These are phyloP conservation scores for Drosophila setosimentum DNA, from an alignment of 2,888 invertebrate species.

Conservation along the genomic window DNA sequence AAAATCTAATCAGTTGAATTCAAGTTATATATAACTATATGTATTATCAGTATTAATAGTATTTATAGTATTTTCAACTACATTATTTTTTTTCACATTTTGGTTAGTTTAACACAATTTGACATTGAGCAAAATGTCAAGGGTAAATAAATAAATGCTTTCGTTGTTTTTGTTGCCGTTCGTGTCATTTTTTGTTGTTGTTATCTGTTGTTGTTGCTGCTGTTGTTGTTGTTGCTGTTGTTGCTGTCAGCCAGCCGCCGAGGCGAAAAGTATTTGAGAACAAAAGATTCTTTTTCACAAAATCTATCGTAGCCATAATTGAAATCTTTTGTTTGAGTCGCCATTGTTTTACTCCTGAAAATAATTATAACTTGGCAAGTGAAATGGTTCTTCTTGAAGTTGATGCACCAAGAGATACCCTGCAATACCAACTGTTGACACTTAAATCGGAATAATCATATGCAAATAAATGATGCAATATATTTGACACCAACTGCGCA, in stretches of 20 bases:
- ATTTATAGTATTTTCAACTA: not conserved
- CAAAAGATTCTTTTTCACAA: conserved; percentile 38
- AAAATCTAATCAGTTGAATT: not conserved
- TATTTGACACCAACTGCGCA: not conserved
- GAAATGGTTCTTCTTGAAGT: not conserved
- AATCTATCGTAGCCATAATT: conserved; percentile 48
- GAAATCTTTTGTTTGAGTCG: conserved; percentile 51
- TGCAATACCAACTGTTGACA: not conserved
- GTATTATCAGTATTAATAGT: too few species aligned
- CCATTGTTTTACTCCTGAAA: conserved; percentile 10
- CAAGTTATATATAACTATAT: not conserved
- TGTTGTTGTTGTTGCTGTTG: conserved; percentile 23
- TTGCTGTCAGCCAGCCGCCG: conserved; percentile 47
- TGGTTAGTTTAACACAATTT: conserved; percentile 57
- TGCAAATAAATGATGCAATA: not conserved
- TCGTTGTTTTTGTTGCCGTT: not conserved
- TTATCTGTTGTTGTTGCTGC: not conserved
- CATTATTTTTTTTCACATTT: not conserved
- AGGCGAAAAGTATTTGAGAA: conserved; percentile 35
- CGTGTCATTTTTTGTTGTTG: not conserved
- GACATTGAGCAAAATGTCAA: conserved; percentile 74
- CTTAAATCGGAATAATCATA: not conserved
- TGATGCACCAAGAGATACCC: not conserved
- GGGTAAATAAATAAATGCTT: conserved; percentile 30
- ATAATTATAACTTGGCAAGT: not conserved